Percentiles rank a stretch among this genome's conserved stretches.
Evolutionary conservation across 2,888 invertebrate genomes (phyloP).

Genomic region (Drosophila antonietae): DNA sequence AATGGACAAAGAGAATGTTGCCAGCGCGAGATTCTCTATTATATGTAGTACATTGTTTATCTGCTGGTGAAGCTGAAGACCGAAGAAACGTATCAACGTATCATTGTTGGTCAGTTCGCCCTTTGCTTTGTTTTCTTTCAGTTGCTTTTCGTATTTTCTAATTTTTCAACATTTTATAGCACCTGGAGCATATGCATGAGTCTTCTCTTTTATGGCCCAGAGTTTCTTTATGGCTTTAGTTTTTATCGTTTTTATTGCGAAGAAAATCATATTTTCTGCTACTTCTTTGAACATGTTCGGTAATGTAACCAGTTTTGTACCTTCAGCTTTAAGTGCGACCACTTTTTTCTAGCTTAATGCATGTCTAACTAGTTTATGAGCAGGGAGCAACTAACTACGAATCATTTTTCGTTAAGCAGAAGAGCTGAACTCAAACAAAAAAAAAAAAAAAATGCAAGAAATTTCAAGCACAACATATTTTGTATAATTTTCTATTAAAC

Average conservation of each 20-base stretch:
- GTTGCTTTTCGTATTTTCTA: constrained; percentile 57
- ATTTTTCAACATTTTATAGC: constrained; percentile 53
- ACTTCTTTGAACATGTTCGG: constrained; percentile 38
- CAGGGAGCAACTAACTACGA: constrained; percentile 41
- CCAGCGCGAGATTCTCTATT: constrained; percentile 1
- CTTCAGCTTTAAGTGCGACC: constrained; percentile 60
- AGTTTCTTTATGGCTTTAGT: constrained; percentile 34
- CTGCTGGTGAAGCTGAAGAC: background rate
- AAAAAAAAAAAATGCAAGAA: constrained; percentile 15
- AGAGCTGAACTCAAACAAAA: background rate
- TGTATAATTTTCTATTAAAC: background rate
- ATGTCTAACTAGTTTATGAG: constrained; percentile 75
- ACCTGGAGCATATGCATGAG: constrained; percentile 2
- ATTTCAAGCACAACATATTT: background rate
- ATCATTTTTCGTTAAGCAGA: constrained; percentile 5
- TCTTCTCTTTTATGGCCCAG: constrained; percentile 56
- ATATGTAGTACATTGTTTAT: background rate
- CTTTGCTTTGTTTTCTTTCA: constrained; percentile 49
- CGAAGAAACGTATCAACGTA: background rate
- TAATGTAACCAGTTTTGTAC: constrained; percentile 77
- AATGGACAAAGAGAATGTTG: constrained; percentile 28
- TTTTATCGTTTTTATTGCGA: constrained; percentile 51
- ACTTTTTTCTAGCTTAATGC: constrained; percentile 65
- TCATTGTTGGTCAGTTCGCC: constrained; percentile 54
- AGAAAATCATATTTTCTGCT: constrained; percentile 13